phyloP scores from a whole-genome alignment of 2,888 invertebrate genomes.

The Augiades crinisus region DNA sequence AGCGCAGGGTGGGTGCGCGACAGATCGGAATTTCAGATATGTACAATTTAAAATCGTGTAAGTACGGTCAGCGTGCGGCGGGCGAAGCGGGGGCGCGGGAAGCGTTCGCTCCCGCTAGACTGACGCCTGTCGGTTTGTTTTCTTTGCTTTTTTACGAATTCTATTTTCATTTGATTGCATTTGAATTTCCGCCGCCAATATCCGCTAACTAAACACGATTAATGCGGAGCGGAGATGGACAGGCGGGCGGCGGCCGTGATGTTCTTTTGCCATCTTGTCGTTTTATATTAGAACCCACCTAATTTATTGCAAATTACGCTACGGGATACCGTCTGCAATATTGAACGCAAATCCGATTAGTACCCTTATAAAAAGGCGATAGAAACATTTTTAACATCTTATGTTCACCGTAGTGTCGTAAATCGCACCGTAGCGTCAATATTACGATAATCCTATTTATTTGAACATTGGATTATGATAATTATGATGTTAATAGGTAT shows the following conservation, averaged over 20 bases:
- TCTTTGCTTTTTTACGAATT: slow-evolving; percentile 79
- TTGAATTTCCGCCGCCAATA: slow-evolving; percentile 81
- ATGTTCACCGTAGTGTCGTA: no score
- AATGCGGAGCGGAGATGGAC: slow-evolving; percentile 78
- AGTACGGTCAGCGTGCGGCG: slow-evolving; percentile 71
- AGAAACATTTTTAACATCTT: not conserved
- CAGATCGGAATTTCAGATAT: slow-evolving; percentile 82
- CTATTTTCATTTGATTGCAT: slow-evolving; percentile 82
- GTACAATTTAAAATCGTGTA: slow-evolving; percentile 82
- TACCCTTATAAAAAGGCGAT: slow-evolving; percentile 5
- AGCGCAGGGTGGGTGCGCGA: slow-evolving; percentile 79
- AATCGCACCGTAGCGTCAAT: no score
- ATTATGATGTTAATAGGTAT: no score
- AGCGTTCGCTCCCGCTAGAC: slow-evolving; percentile 64
- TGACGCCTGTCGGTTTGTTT: slow-evolving; percentile 81
- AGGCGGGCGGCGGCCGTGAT: slow-evolving; percentile 64
- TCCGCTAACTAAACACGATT: slow-evolving; percentile 83
- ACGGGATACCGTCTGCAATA: slow-evolving; percentile 62
- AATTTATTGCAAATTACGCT: slow-evolving; percentile 78
- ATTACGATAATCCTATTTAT: no score
- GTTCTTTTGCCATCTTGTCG: slow-evolving; percentile 72
- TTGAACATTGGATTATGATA: no score
- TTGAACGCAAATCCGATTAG: slow-evolving; percentile 34
- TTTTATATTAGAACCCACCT: slow-evolving; percentile 79
- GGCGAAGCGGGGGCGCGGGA: slow-evolving; percentile 49